Percentiles rank a stretch among this genome's conserved stretches.
Conservation (phyloP, 2,797 vertebrate species). For the Halcyon badia region DNA sequence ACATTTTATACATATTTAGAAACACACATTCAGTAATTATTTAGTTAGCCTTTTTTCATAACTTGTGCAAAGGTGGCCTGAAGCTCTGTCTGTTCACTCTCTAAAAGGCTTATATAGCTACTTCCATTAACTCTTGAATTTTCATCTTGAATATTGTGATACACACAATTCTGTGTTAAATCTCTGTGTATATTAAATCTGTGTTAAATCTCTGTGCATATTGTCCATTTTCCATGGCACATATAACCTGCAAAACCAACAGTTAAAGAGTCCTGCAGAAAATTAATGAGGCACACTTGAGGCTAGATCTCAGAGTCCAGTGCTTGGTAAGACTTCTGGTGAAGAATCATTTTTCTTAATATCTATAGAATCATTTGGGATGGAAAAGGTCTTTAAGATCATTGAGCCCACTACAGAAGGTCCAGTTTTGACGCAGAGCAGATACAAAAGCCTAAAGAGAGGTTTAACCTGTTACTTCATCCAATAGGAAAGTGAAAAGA, state of each 20-base stretch:
- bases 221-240: fast-evolving
- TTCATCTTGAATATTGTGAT: too few relatives aligned
- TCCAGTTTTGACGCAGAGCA: not conserved
- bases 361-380: not conserved
- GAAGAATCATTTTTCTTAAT: not conserved
- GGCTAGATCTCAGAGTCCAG: not conserved
- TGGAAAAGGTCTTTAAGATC: not conserved
- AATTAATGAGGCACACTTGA: not conserved
- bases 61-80: not conserved
- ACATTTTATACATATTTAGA: slow-evolving; percentile 53
- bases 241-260: not conserved
- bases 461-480: not conserved
- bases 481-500: not conserved
- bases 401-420: not conserved
- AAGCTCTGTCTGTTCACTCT: not conserved
- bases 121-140: not conserved
- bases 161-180: not conserved
- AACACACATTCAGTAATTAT: slow-evolving; percentile 8
- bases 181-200: too few relatives aligned
- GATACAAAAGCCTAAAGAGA: not conserved
- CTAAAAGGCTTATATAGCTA: not conserved
- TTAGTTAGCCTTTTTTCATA: not conserved
- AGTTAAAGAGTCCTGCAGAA: not conserved
- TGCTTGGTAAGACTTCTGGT: not conserved
- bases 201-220: too few relatives aligned